Evolutionary conservation across 92 coral and sea anemone genomes (phyloP).

Genomic region (Zoanthus sansibaricus): DNA sequence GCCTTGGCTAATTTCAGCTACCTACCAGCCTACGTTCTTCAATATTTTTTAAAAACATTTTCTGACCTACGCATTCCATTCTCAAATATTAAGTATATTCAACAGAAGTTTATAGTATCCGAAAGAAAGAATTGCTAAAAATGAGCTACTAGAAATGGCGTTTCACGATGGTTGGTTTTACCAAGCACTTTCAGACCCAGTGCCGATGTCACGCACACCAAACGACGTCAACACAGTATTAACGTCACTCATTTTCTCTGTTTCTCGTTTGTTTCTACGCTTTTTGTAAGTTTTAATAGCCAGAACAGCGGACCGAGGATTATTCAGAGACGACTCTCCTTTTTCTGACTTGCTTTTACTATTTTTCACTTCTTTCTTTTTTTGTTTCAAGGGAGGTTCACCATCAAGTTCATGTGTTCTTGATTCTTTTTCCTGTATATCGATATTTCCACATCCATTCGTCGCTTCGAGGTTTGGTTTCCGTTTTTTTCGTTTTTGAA

Average conservation of each 20-base stretch:
- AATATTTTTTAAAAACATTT: too few relatives aligned
- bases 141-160: too few relatives aligned
- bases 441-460: background rate
- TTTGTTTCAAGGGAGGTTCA: constrained; percentile 26
- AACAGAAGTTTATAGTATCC: too few relatives aligned
- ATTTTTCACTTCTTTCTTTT: constrained; percentile 8
- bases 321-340: constrained; percentile 31
- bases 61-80: too few relatives aligned
- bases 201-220: constrained; percentile 5
- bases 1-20: too few relatives aligned
- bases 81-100: too few relatives aligned
- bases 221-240: background rate
- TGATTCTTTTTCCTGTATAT: background rate
- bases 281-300: constrained; percentile 27
- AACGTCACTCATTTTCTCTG: background rate
- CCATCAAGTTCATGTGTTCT: background rate
- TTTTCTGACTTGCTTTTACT: background rate
- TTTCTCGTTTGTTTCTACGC: background rate
- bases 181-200: constrained; percentile 31
- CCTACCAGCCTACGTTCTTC: too few relatives aligned
- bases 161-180: background rate
- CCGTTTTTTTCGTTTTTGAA: constrained; percentile 6
- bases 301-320: constrained; percentile 34
- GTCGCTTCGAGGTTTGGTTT: background rate
- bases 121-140: too few relatives aligned